Base-by-base conservation (phyloP, 2,888 invertebrate species). In the Rotaria macrura region DNA sequence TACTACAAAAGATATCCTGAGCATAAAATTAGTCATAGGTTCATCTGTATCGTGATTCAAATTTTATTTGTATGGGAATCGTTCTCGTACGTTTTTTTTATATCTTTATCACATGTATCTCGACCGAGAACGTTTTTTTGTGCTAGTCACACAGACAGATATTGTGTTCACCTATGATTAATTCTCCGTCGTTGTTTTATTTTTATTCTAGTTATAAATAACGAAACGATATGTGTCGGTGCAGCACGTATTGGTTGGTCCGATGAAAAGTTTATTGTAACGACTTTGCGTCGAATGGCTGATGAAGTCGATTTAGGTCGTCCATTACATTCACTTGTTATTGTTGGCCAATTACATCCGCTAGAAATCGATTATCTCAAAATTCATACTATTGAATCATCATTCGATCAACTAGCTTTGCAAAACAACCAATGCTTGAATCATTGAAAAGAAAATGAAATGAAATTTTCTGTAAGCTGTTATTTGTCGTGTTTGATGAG, bases 311-410 rank as follows among this genome's bases (percentile, higher is more conserved):
- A 92, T 87, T 92, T 99, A 87, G 98, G 99, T 9, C 92, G 93
- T 57, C 99, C 99, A 1, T 92, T 99, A 79, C 99, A 99, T 92
- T 97, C 96, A 79, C 92, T 99, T 79, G 94, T 99, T 85, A 94
- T 99, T 89, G 94, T 95, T 87, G 95, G 95, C 29, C 65, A 84
- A 55, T 43, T 85, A n/a, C 85, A 85, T 84, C 85, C 85, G 34
- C 54, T 85, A 29, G 85, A 85, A 55, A 72, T 85, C 29, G 85
- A 85, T n/a, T 85, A 74, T 84, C 29, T 85, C 34, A 85, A 47
- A 72, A 72, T 85, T 74, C 65, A 84, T 74, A 72, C 84, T 40
- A 47, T 38, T 49, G 65, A 49, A 29, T 85, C 54, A 57, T 54
- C 38, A 43, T 85, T 83, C 57, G 25, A 34, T 57, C 57, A 54